Evolutionary conservation across 2,113 vertebrate species (phyloP).

Genomic region (Lota lota): DNA sequence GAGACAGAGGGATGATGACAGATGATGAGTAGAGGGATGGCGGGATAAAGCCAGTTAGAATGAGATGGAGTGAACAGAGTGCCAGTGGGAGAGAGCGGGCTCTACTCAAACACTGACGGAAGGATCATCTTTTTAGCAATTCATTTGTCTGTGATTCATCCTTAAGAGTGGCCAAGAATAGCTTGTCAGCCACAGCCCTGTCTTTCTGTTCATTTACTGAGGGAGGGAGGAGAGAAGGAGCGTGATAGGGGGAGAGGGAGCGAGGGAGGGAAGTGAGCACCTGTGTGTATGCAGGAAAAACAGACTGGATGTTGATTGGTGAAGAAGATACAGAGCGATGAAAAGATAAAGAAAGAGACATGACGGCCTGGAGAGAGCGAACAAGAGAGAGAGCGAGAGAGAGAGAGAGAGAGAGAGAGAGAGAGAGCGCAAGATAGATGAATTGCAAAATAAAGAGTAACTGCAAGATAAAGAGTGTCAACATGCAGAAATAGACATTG

Average conservation of each 20-base stretch:
- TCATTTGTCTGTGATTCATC: conserved; percentile 54
- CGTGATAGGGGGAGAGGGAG: neutral
- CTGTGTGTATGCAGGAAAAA: neutral
- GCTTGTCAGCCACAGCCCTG: conserved; percentile 16
- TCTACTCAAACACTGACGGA: conserved; percentile 38
- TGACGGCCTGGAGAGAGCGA: neutral
- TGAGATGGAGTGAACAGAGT: conserved; percentile 1
- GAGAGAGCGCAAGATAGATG: neutral
- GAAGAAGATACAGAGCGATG: neutral
- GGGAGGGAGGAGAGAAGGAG: neutral
- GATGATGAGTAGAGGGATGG: conserved; percentile 11
- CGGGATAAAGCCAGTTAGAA: conserved; percentile 21
- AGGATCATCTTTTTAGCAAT: conserved; percentile 35
- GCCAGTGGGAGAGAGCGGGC: conserved; percentile 9
- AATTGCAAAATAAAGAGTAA: neutral
- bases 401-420: conserved; percentile 1
- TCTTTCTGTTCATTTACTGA: conserved; percentile 17
- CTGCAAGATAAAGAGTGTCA: neutral
- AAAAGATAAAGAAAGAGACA: neutral
- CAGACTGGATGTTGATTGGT: too few species aligned
- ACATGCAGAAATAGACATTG: neutral
- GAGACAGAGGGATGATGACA: conserved; percentile 1
- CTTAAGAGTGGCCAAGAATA: conserved; percentile 48
- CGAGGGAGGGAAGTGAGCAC: neutral
- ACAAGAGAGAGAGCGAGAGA: neutral